phyloP scores from a whole-genome alignment of 1,140 invertebrate species.

The Tetramorium simillimum region DNA sequence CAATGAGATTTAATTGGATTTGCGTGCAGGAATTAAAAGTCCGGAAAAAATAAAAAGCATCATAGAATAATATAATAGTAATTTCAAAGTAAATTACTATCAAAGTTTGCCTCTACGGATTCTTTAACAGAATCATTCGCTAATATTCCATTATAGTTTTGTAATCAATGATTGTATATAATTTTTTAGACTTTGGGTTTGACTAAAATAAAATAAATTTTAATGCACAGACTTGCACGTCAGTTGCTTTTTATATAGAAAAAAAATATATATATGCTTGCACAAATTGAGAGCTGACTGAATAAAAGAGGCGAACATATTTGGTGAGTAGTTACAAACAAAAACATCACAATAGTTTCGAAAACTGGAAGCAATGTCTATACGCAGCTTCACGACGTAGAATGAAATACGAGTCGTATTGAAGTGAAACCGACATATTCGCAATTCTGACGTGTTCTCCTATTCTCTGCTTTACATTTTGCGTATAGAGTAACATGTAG shows the following conservation, averaged over 20 bases:
- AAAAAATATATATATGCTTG: constrained; percentile 29
- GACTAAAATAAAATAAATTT: constrained; percentile 10
- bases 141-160: neutral
- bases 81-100: neutral
- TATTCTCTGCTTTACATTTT: constrained; percentile 41
- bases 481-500: constrained; percentile 32
- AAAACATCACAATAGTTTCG: constrained; percentile 47
- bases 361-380: constrained; percentile 56
- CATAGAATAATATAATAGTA: neutral
- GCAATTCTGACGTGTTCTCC: constrained; percentile 41
- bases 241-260: constrained; percentile 23
- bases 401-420: constrained; percentile 52
- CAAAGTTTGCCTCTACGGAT: neutral
- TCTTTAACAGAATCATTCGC: neutral
- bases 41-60: neutral
- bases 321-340: constrained; percentile 56
- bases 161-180: neutral
- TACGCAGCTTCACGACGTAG: constrained; percentile 36
- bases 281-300: constrained; percentile 47
- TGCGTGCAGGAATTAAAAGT: neutral
- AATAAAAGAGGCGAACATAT: constrained; percentile 30
- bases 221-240: neutral
- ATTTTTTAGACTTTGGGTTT: neutral
- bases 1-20: neutral
- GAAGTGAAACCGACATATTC: constrained; percentile 51